A percentile compares a stretch with the other conserved stretches of the same genome.
Evolutionary conservation across 2,888 invertebrate species (phyloP).

Genomic region (Dicyrtoma fusca): DNA sequence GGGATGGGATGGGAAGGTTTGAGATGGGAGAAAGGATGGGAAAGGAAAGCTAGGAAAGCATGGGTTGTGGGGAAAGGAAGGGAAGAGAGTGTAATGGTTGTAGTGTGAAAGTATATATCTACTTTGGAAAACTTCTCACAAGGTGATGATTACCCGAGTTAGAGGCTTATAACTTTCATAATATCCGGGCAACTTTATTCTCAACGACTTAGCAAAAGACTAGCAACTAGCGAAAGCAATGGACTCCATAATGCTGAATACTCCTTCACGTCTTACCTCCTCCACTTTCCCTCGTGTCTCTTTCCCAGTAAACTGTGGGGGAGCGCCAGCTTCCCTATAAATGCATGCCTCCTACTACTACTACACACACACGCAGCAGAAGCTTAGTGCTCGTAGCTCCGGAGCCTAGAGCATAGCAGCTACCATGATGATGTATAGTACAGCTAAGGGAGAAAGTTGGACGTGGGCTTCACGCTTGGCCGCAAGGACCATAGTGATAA

Average conservation of each 20-base stretch:
- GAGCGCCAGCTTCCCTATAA: background rate
- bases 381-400: too few relatives aligned
- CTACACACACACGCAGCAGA: too few relatives aligned
- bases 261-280: background rate
- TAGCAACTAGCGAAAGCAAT: background rate
- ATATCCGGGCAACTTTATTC: slow-evolving; percentile 38
- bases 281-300: background rate
- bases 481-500: too few relatives aligned
- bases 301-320: slow-evolving; percentile 7
- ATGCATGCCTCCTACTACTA: too few relatives aligned
- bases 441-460: too few relatives aligned
- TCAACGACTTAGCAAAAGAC: slow-evolving; percentile 24
- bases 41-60: background rate
- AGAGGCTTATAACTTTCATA: slow-evolving; percentile 35
- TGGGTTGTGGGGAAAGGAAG: background rate
- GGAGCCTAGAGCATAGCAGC: too few relatives aligned
- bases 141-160: slow-evolving; percentile 33
- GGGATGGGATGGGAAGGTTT: background rate
- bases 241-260: slow-evolving; percentile 3
- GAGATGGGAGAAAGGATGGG: background rate
- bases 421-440: too few relatives aligned
- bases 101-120: slow-evolving; percentile 21
- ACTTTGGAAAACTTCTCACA: slow-evolving; percentile 31
- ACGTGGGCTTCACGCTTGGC: too few relatives aligned
- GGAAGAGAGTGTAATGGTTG: slow-evolving; percentile 6